Evolutionary conservation across 2,888 invertebrate species (phyloP).

Genomic region (Bellardia bayeri): DNA sequence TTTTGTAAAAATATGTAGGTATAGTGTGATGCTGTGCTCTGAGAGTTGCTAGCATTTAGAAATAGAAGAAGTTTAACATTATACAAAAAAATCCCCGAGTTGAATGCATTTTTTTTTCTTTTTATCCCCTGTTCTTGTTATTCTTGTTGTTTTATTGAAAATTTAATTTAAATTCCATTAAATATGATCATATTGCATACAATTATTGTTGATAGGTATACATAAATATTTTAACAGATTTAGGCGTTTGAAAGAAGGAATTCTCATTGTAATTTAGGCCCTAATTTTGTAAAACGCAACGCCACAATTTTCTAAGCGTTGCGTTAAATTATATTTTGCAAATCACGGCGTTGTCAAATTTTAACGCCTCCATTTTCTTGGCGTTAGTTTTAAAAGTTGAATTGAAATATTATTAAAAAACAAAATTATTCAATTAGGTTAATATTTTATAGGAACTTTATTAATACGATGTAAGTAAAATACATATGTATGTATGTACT

Average conservation of each 20-base stretch:
- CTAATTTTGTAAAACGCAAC: too few species aligned
- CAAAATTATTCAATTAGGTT: too few species aligned
- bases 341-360: too few species aligned
- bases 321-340: too few species aligned
- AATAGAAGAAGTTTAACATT: neutral
- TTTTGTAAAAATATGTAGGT: constrained; percentile 30
- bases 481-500: too few species aligned
- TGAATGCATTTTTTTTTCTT: constrained; percentile 44
- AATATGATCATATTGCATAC: constrained; percentile 52
- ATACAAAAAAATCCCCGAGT: constrained; percentile 10
- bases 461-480: too few species aligned
- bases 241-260: constrained; percentile 4
- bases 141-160: constrained; percentile 54
- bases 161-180: constrained; percentile 69
- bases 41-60: constrained; percentile 41
- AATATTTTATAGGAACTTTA: too few species aligned
- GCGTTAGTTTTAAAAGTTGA: too few species aligned
- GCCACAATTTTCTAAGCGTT: too few species aligned
- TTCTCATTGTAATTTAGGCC: neutral
- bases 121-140: constrained; percentile 27
- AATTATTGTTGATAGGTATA: constrained; percentile 41
- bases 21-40: neutral
- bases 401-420: too few species aligned
- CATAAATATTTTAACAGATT: neutral
- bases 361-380: too few species aligned